Percentiles rank a stretch among this genome's conserved stretches.
phyloP scores from a whole-genome alignment of 2,888 invertebrate species.

The Pseudoips prasinana region DNA sequence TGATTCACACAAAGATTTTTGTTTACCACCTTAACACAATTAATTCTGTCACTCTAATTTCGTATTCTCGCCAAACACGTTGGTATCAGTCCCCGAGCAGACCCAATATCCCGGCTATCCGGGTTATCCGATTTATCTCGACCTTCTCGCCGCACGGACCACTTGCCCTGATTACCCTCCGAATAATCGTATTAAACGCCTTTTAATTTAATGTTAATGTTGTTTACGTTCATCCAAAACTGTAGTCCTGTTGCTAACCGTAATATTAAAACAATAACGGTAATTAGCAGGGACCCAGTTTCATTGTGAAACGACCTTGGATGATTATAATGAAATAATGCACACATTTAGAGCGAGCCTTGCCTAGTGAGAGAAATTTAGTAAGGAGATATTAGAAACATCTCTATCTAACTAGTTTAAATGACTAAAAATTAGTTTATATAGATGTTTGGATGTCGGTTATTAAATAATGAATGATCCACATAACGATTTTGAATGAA shows the following conservation, averaged over 20 bases:
- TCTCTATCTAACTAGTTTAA: too few species aligned
- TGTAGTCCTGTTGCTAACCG: conserved; percentile 29
- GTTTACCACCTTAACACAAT: conserved; percentile 5
- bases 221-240: conserved; percentile 34
- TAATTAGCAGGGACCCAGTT: conserved; percentile 22
- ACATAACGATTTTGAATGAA: too few species aligned
- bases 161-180: conserved; percentile 33
- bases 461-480: too few species aligned
- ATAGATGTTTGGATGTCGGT: too few species aligned
- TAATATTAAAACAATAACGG: conserved; percentile 29
- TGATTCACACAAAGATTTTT: too few species aligned
- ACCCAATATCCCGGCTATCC: conserved; percentile 15
- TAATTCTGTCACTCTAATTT: conserved; percentile 16
- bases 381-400: too few species aligned
- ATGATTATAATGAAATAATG: too few species aligned
- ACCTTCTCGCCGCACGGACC: conserved; percentile 28
- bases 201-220: conserved; percentile 41
- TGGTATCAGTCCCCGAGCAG: conserved; percentile 20
- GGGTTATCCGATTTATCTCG: conserved; percentile 26
- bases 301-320: conserved; percentile 16
- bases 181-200: conserved; percentile 38
- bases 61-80: conserved; percentile 8
- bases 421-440: too few species aligned
- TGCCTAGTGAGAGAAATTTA: too few species aligned
- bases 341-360: too few species aligned